phyloP scores from a whole-genome alignment of 2,113 vertebrate species.

The Psittacus erithacus region DNA sequence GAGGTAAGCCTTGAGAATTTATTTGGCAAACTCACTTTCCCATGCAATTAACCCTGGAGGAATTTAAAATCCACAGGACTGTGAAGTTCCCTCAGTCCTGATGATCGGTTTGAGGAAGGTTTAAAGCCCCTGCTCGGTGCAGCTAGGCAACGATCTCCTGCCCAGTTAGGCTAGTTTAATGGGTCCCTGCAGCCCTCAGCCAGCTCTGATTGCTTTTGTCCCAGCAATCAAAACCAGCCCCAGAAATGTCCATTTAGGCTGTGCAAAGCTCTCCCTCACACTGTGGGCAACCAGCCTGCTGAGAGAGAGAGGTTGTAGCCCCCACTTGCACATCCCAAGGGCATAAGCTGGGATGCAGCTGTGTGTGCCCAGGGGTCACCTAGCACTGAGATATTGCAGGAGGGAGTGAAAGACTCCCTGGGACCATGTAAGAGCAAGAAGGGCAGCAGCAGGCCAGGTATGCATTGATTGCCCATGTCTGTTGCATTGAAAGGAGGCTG shows the following conservation, averaged over 20 bases:
- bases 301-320: background rate
- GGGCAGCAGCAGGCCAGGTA: background rate
- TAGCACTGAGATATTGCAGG: background rate
- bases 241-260: background rate
- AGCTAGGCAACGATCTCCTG: background rate
- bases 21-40: background rate
- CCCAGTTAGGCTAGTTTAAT: background rate
- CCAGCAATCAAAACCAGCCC: background rate
- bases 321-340: accelerated
- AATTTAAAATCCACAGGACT: background rate
- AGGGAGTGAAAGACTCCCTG: background rate
- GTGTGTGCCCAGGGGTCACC: background rate
- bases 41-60: background rate
- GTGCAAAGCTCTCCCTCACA: background rate
- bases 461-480: accelerated
- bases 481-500: background rate
- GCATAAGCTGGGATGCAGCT: background rate
- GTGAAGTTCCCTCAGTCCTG: background rate
- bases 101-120: background rate
- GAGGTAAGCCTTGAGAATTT: background rate
- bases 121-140: background rate
- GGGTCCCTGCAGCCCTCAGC: background rate
- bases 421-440: background rate
- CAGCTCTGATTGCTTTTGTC: background rate
- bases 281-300: accelerated